Conservation (phyloP, 2,888 invertebrate genomes). For the Morinoia aosen region DNA sequence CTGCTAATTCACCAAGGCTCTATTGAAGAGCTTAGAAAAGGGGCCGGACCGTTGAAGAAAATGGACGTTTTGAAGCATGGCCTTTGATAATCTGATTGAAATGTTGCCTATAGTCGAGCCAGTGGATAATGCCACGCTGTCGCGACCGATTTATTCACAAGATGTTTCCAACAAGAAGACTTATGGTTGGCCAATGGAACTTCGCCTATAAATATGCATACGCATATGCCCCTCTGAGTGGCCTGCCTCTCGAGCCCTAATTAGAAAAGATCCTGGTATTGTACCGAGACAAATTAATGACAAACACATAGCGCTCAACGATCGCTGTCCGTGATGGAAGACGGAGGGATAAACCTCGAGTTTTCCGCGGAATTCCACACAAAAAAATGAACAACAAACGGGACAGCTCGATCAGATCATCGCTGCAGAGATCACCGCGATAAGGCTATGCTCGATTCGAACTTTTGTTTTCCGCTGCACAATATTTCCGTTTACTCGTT, state of each 20-base stretch:
- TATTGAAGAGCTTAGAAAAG: conserved; percentile 41
- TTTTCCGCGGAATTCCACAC: background rate
- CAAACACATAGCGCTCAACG: background rate
- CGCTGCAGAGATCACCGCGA: too few species aligned
- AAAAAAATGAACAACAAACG: too few species aligned
- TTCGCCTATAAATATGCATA: conserved; percentile 36
- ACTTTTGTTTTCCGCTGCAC: too few species aligned
- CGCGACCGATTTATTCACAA: conserved; percentile 26
- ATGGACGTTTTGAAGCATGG: conserved; percentile 43
- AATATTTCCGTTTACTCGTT: too few species aligned
- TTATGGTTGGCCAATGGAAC: conserved; percentile 23
- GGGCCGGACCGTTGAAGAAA: conserved; percentile 34
- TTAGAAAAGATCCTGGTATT: conserved; percentile 31
- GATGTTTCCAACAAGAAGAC: conserved; percentile 40
- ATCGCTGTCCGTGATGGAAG: too few species aligned
- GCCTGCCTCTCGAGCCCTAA: background rate
- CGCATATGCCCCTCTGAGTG: background rate
- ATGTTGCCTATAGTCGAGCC: conserved; percentile 32
- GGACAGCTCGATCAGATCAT: too few species aligned
- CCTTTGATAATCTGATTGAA: conserved; percentile 47
- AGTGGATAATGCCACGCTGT: conserved; percentile 28
- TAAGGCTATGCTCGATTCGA: too few species aligned
- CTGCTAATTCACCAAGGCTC: conserved; percentile 8
- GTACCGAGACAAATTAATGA: conserved; percentile 41
- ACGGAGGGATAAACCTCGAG: background rate